Base-by-base conservation (phyloP, 2,113 vertebrate species). In the Planiliza haematocheilus region DNA sequence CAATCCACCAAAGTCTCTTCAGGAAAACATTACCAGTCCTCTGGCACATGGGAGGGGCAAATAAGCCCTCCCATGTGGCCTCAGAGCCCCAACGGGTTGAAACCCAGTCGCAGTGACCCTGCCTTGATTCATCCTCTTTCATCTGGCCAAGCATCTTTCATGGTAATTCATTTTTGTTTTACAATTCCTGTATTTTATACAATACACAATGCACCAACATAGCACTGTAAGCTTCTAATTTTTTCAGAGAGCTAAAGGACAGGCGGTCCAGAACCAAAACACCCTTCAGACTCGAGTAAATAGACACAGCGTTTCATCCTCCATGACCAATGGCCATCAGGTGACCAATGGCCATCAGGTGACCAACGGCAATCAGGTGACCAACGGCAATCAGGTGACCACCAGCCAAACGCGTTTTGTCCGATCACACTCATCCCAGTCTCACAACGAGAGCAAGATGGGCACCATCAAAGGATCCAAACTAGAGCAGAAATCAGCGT, bases 31-130 rank as follows among this genome's bases (percentile, higher is more conserved):
- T 82, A 84, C 85, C 95, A 92, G 89, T 90, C 87, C 2, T 94
- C 95, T n/a, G 94, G 93, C 82, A 91, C 88, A 82, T 94, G 92
- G 93, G 96, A 97, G 2, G 91, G 79, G 5, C 68, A 74, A 10
- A 39, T 37, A 2, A 84, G 75, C 0, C 13, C 83, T 0, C 87
- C 89, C 80, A 93, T 79, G 1, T 91, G 93, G 74, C 88, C 92
- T 70, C 90, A 92, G 78, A 82, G 88, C 38, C 70, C 91, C 75
- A 93, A 57, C 14, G 84, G 70, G 41, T 20, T 98, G 76, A 96
- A 96, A 86, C 83, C 92, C 38, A 96, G 95, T 84, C 90, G 89
- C 55, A 97, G 96, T 0, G 96, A 97, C 88, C 94, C 96, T 0
- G 80, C 94, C 55, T 92, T 97, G 78, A 93, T 74, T 85, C 92